Percentiles rank a stretch among this genome's conserved stretches.
phyloP scores from a whole-genome alignment of 2,888 invertebrate genomes.

The Leucoptera coffeella region DNA sequence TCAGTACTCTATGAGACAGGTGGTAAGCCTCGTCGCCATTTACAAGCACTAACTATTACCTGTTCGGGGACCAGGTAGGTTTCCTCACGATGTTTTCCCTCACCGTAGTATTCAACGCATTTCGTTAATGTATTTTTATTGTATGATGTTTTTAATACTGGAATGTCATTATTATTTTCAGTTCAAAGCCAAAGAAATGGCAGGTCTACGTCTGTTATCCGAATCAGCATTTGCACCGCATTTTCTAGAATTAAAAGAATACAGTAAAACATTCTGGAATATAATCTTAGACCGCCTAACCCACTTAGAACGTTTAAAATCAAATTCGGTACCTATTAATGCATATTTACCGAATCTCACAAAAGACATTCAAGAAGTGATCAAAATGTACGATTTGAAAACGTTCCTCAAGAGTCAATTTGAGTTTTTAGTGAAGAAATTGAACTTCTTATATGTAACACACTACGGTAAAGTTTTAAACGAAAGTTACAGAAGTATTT shows the following conservation, averaged over 20 bases:
- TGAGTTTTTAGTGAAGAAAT: conserved; percentile 22
- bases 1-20: too few species aligned
- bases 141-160: too few species aligned
- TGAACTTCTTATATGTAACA: conserved; percentile 19
- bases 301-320: conserved; percentile 23
- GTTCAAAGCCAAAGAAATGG: too few species aligned
- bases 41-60: too few species aligned
- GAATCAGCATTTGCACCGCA: too few species aligned
- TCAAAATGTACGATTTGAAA: conserved; percentile 19
- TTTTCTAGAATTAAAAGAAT: conserved; percentile 23
- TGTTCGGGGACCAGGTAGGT: too few species aligned
- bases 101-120: too few species aligned
- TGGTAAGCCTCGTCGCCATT: too few species aligned
- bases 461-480: conserved; percentile 14
- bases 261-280: conserved; percentile 33
- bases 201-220: too few species aligned
- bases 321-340: conserved; percentile 12
- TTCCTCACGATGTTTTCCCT: too few species aligned
- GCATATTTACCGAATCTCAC: conserved; percentile 23
- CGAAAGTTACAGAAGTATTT: conserved; percentile 14
- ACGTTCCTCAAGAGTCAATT: conserved; percentile 20
- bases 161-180: conserved; percentile 16
- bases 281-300: conserved; percentile 22
- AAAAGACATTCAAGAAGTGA: conserved; percentile 18
- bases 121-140: too few species aligned